A percentile compares a stretch with the other conserved stretches of the same genome.
phyloP scores from a whole-genome alignment of 1,140 invertebrate genomes.

The Caenorhabditis briggsae region DNA sequence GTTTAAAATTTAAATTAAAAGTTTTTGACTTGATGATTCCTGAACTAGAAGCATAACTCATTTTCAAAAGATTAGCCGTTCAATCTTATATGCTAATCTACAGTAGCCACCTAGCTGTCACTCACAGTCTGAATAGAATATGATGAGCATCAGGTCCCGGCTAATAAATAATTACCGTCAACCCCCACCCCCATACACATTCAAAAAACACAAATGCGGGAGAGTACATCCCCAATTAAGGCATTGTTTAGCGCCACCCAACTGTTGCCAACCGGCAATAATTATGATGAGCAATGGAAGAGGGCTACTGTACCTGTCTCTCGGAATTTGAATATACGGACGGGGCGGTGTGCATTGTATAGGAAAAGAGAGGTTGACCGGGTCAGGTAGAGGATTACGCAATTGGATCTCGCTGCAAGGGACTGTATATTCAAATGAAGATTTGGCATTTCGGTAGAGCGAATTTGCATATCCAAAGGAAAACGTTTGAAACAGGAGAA shows the following conservation, averaged over 20 bases:
- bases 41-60: too few relatives aligned
- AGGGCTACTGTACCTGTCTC: not conserved
- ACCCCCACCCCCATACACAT: not conserved
- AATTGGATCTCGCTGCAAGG: not conserved
- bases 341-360: not conserved
- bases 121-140: not conserved
- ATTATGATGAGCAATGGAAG: too few relatives aligned
- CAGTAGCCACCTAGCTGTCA: not conserved
- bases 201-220: conserved; percentile 27
- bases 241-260: conserved; percentile 45
- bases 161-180: conserved; percentile 24
- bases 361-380: not conserved
- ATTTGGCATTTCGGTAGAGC: not conserved
- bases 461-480: not conserved
- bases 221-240: not conserved
- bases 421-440: not conserved
- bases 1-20: too few relatives aligned
- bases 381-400: not conserved
- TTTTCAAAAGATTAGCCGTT: too few relatives aligned
- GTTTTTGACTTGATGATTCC: too few relatives aligned
- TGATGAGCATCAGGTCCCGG: not conserved
- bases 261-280: conserved; percentile 11
- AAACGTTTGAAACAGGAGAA: too few relatives aligned
- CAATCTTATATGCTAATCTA: not conserved
- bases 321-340: conserved; percentile 23